Conservation (phyloP, 2,113 vertebrate genomes). For the Condylura cristata region DNA sequence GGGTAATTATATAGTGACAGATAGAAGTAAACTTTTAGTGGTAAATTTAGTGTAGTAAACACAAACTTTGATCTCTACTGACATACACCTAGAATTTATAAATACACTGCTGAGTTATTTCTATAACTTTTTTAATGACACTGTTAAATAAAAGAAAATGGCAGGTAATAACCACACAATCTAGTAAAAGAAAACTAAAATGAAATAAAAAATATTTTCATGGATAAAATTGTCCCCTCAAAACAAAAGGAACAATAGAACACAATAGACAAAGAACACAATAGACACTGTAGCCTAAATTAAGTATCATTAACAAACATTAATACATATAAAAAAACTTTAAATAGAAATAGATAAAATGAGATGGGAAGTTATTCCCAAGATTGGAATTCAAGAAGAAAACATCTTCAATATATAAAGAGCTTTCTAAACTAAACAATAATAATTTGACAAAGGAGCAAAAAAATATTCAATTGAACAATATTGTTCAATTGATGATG, state of each 20-base stretch:
- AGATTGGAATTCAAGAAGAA: not conserved
- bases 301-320: not conserved
- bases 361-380: not conserved
- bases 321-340: not conserved
- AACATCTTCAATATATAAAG: not conserved
- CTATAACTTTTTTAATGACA: too few species aligned
- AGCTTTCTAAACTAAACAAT: not conserved
- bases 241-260: not conserved
- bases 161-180: not conserved
- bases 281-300: not conserved
- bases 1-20: too few species aligned
- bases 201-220: slow-evolving; percentile 3
- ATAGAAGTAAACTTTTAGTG: too few species aligned
- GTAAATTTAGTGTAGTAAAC: too few species aligned
- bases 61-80: too few species aligned
- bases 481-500: too few species aligned
- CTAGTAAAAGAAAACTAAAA: not conserved
- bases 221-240: not conserved
- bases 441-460: too few species aligned
- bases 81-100: too few species aligned
- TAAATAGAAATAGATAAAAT: not conserved
- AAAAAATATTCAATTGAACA: too few species aligned
- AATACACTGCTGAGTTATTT: too few species aligned
- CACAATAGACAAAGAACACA: not conserved
- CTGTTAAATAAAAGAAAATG: not conserved